phyloP scores from a whole-genome alignment of 2,797 vertebrate genomes.

The Tapirus indicus region DNA sequence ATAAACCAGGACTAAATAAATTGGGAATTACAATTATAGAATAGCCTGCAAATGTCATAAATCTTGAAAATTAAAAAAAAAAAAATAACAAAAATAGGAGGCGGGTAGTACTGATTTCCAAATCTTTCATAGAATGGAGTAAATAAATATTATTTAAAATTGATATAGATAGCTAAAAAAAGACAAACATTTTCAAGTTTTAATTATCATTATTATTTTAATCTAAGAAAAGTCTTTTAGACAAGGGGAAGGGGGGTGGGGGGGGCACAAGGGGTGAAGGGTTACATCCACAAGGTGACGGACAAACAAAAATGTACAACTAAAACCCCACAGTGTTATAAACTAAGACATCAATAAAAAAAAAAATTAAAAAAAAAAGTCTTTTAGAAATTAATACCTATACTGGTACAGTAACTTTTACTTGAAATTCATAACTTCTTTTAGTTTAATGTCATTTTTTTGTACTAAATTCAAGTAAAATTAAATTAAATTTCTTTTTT shows the following conservation, averaged over 20 bases:
- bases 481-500: background rate
- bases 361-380: too few species aligned
- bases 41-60: background rate
- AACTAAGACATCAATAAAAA: too few species aligned
- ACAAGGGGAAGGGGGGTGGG: too few species aligned
- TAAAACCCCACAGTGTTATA: too few species aligned
- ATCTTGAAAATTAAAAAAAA: background rate
- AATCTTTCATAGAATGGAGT: background rate
- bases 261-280: too few species aligned
- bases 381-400: background rate
- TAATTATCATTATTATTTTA: conserved; percentile 36
- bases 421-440: conserved; percentile 7
- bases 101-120: background rate
- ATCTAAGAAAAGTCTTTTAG: background rate
- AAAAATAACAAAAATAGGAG: background rate
- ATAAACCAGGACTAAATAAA: background rate
- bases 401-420: background rate
- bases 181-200: background rate
- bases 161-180: background rate
- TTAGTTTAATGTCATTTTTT: conserved; percentile 12
- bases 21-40: background rate
- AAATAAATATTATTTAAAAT: conserved; percentile 25
- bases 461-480: conserved; percentile 28
- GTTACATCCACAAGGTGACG: too few species aligned
- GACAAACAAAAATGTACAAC: too few species aligned